Conservation (phyloP, 2,888 invertebrate species). For the Chrysomela aeneicollis region DNA sequence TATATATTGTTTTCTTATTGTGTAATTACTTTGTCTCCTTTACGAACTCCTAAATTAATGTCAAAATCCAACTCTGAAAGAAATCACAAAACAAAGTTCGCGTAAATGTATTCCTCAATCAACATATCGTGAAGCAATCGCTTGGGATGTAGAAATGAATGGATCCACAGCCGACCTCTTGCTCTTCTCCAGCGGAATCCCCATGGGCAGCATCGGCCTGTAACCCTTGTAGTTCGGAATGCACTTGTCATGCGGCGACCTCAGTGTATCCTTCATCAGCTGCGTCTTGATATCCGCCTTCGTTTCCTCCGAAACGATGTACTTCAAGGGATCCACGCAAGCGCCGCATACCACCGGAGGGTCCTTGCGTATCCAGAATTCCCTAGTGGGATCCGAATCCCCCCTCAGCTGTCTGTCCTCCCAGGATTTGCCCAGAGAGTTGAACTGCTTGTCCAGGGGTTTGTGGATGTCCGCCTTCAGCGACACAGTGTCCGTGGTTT, state of each 20-base stretch:
- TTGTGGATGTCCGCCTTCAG: slow-evolving; percentile 44
- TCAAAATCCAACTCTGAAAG: too few relatives aligned
- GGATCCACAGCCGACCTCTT: slow-evolving; percentile 54
- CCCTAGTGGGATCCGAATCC: slow-evolving; percentile 51
- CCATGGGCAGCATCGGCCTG: slow-evolving; percentile 50
- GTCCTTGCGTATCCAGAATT: slow-evolving; percentile 55
- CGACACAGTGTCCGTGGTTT: slow-evolving; percentile 36
- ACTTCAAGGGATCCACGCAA: slow-evolving; percentile 51
- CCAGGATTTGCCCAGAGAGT: slow-evolving; percentile 52
- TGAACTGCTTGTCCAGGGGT: slow-evolving; percentile 47
- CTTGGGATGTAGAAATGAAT: slow-evolving; percentile 52
- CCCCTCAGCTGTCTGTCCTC: slow-evolving; percentile 54
- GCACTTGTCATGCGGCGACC: slow-evolving; percentile 56
- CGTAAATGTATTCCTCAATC: slow-evolving; percentile 30
- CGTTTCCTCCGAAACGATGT: slow-evolving; percentile 49
- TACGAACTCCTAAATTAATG: too few relatives aligned
- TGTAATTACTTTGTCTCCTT: too few relatives aligned
- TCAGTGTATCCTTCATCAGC: slow-evolving; percentile 52
- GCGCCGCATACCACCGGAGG: slow-evolving; percentile 51
- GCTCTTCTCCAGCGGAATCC: slow-evolving; percentile 50
- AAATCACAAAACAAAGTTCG: too few relatives aligned
- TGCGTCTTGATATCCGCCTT: slow-evolving; percentile 52
- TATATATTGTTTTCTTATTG: too few relatives aligned
- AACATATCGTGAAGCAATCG: slow-evolving; percentile 51
- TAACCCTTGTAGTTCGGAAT: slow-evolving; percentile 56